Evolutionary conservation across 2,797 vertebrate species (phyloP).

Genomic region (Characodon lateralis): DNA sequence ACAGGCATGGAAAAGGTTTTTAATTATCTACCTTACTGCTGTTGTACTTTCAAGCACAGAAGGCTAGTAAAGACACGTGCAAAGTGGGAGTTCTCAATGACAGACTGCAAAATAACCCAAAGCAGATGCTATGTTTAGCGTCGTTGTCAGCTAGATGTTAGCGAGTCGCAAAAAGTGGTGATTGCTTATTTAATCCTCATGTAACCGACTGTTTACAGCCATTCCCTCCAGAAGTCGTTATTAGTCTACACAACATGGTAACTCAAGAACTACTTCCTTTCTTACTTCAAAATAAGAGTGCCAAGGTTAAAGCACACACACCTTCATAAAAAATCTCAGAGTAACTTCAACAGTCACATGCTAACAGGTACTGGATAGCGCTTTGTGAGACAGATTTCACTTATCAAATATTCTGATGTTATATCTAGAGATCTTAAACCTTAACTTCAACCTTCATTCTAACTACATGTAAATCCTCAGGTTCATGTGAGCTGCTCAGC

Average conservation of each 20-base stretch:
- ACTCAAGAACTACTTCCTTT: neutral
- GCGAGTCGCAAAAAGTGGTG: neutral
- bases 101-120: neutral
- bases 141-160: neutral
- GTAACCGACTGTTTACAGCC: neutral
- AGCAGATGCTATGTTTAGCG: neutral
- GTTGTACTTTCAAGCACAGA: no score
- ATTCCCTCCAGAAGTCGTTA: neutral
- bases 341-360: neutral
- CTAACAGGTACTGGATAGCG: neutral
- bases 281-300: neutral
- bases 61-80: no score
- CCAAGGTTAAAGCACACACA: neutral
- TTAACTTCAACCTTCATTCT: slow-evolving; percentile 50
- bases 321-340: neutral
- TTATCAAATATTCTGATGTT: neutral
- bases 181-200: neutral
- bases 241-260: neutral
- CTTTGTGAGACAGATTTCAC: neutral
- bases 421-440: neutral
- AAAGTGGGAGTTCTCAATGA: neutral
- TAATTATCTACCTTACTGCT: no score
- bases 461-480: slow-evolving; percentile 57
- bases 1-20: no score
- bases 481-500: slow-evolving; percentile 43